A percentile compares a stretch with the other conserved stretches of the same genome.
These are phyloP conservation scores for Sebastes kiyomatsui DNA, from an alignment of 2,797 vertebrate genomes.

Conservation along the genomic window DNA sequence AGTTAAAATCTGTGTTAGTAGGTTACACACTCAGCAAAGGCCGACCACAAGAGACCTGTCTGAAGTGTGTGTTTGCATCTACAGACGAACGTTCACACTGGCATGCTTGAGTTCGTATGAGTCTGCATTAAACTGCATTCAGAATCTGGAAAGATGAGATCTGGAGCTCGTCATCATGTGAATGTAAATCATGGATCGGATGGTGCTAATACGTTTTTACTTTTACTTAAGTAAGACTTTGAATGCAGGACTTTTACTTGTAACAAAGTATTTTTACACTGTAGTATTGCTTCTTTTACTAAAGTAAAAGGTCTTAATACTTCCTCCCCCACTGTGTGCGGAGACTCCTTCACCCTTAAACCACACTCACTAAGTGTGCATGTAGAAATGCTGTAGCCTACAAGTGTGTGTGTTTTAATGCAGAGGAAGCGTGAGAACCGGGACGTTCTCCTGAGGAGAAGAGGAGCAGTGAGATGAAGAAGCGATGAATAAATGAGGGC, in stretches of 20 bases:
- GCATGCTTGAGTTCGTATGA: neutral
- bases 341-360: neutral
- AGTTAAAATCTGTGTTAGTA: slow-evolving; percentile 67
- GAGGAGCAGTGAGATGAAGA: slow-evolving; percentile 31
- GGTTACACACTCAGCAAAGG: slow-evolving; percentile 72
- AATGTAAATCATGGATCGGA: neutral
- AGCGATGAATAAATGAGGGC: slow-evolving; percentile 46
- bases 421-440: slow-evolving; percentile 63
- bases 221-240: no score
- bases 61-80: slow-evolving; percentile 32
- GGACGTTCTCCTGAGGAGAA: slow-evolving; percentile 52
- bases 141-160: neutral
- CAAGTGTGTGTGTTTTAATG: slow-evolving; percentile 19
- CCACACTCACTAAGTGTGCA: neutral
- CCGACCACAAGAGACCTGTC: slow-evolving; percentile 55
- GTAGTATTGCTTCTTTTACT: no score
- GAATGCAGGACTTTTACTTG: no score
- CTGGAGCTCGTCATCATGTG: neutral
- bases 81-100: neutral
- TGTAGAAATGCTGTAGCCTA: neutral
- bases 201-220: no score
- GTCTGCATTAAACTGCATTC: neutral
- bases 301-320: no score
- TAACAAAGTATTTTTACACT: no score
- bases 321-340: no score